Base-by-base conservation (phyloP, 1,140 invertebrate species). In the Babylonia areolata region DNA sequence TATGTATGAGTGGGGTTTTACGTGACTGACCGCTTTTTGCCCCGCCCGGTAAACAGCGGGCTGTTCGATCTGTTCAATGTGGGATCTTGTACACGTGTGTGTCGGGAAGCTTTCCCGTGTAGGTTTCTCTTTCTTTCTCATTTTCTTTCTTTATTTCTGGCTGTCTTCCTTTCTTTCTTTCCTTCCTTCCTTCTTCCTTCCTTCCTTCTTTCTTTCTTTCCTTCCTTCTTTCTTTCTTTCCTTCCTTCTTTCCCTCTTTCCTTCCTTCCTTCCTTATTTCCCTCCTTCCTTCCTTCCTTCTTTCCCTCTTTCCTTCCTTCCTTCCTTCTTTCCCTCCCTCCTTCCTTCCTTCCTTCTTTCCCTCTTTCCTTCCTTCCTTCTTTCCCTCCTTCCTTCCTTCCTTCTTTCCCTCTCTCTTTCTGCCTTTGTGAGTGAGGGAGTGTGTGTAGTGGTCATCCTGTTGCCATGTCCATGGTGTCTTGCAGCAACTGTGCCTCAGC, bases 241-340 rank as follows among this genome's bases (percentile, higher is more conserved):
- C 97, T 96, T 99, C 99, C 92, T 95, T 98, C 84, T 97, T 98
- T 93, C 99, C 96, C 95, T 94, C 99, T 35, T 99, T 98, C 95
- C 98, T 97, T 0, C 97, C 97, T 93, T 96, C 98, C 94, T 99
- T 99, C 93, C 96, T 97, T 91, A 95, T 99, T 64, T 99, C 97
- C 97, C 96, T 99, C 94, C 94, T 95, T 46, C 95, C 95, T 51
- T 96, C 96, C 90, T 95, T 97, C 90, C 92, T 95, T 58, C 96
- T 99, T 5, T 96, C 99, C 35, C 37, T 75, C 37, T 75, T 23
- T 75, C 73, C 11, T 9, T 35, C 73, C 31, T 17, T 9, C 12
- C 12, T 39, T 6, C 11, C 11, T 17, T 12, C 5, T 5, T 39
- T 9, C 58, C 6, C 58, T 64, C 23, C 15, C 3, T 20, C 20